phyloP scores from a whole-genome alignment of 1,140 invertebrate genomes.

The Araneus ventricosus region DNA sequence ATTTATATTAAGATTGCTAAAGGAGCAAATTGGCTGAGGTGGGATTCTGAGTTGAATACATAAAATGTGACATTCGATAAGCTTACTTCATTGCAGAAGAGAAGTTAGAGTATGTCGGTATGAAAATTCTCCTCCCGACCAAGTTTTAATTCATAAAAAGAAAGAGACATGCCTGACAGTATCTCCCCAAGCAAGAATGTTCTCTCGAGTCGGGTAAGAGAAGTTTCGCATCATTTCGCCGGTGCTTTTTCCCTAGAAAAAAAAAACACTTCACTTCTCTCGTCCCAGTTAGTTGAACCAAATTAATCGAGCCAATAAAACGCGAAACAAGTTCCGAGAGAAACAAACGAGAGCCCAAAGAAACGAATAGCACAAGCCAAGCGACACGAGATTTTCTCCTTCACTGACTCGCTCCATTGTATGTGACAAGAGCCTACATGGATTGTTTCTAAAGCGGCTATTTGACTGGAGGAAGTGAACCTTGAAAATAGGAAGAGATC shows the following conservation, averaged over 20 bases:
- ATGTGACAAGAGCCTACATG: conserved; percentile 49
- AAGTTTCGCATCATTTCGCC: conserved; percentile 17
- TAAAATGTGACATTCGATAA: too few relatives aligned
- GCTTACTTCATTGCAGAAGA: too few relatives aligned
- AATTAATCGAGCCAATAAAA: conserved; percentile 65
- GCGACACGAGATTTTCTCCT: conserved; percentile 53
- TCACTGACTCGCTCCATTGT: conserved; percentile 29
- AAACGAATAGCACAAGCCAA: conserved; percentile 46
- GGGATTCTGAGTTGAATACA: too few relatives aligned
- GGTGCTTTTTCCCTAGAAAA: neutral
- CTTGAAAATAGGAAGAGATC: conserved; percentile 42
- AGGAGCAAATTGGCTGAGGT: too few relatives aligned
- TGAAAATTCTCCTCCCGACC: too few relatives aligned
- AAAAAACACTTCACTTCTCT: neutral
- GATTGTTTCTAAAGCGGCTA: conserved; percentile 50
- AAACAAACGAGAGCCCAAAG: conserved; percentile 26
- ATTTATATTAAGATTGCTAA: too few relatives aligned
- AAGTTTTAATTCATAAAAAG: too few relatives aligned
- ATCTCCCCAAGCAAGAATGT: neutral
- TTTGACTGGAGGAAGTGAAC: conserved; percentile 57
- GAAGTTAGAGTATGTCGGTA: too few relatives aligned
- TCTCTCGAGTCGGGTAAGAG: neutral
- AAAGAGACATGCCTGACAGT: neutral
- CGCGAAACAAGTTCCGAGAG: conserved; percentile 28
- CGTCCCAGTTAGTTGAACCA: conserved; percentile 37